Evolutionary conservation across 2,888 invertebrate genomes (phyloP).

Genomic region (Nebria brevicollis): DNA sequence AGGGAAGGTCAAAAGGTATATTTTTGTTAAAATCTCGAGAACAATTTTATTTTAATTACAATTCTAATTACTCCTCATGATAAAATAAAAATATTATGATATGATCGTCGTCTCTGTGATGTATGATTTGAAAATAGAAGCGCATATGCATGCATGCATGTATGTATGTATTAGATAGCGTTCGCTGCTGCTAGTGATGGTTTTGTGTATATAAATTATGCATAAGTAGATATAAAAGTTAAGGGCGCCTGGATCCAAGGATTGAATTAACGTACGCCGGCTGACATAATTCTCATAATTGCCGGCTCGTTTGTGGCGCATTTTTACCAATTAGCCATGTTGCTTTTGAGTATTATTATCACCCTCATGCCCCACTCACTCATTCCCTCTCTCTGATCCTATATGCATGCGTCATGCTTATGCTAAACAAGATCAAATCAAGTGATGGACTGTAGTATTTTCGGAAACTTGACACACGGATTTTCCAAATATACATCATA

Average conservation of each 20-base stretch:
- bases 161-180: no score
- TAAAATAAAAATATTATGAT: no score
- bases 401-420: neutral
- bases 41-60: no score
- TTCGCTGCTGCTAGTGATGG: neutral
- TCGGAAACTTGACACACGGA: neutral
- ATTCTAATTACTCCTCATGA: no score
- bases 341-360: conserved; percentile 50
- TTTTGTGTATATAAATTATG: conserved; percentile 57
- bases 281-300: conserved; percentile 57
- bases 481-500: no score
- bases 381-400: neutral
- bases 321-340: conserved; percentile 57
- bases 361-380: neutral
- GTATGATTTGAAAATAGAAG: no score
- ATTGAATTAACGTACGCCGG: conserved; percentile 57
- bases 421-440: neutral
- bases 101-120: no score
- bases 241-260: conserved; percentile 53
- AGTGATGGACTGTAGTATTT: neutral
- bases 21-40: no score
- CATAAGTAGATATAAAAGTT: conserved; percentile 58
- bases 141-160: no score
- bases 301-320: conserved; percentile 57
- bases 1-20: no score